Percentiles rank a stretch among this genome's conserved stretches.
These are phyloP conservation scores for Xiphophorus couchianus DNA, from an alignment of 2,113 vertebrate genomes.

Conservation along the genomic window DNA sequence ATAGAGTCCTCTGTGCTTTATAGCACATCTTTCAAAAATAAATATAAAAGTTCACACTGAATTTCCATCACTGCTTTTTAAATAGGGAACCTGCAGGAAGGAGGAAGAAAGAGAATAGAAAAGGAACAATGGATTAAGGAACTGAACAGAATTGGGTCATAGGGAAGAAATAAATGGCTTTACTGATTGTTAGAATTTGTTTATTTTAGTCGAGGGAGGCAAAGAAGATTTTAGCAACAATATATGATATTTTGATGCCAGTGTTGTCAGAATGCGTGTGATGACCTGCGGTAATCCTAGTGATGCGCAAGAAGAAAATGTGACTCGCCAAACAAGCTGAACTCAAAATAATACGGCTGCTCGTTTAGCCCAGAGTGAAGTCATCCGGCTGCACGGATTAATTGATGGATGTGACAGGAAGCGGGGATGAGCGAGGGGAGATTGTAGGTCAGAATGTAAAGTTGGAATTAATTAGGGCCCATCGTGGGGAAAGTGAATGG, in stretches of 20 bases:
- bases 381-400: constrained; percentile 31
- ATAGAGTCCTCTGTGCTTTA: too few relatives aligned
- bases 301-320: background rate
- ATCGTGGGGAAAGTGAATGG: constrained; percentile 59
- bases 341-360: background rate
- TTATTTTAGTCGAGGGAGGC: background rate
- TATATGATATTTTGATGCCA: background rate
- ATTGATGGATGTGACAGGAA: constrained; percentile 34
- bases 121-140: too few relatives aligned
- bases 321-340: background rate
- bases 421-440: constrained; percentile 38
- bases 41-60: too few relatives aligned
- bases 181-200: too few relatives aligned
- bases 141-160: too few relatives aligned
- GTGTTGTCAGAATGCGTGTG: background rate
- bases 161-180: too few relatives aligned
- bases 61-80: too few relatives aligned
- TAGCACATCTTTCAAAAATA: too few relatives aligned
- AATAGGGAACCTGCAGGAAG: too few relatives aligned
- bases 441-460: constrained; percentile 73
- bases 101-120: too few relatives aligned
- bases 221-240: background rate
- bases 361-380: constrained; percentile 13
- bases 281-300: too few relatives aligned
- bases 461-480: constrained; percentile 71